phyloP scores from a whole-genome alignment of 2,113 vertebrate species.

The Catharus minimus region DNA sequence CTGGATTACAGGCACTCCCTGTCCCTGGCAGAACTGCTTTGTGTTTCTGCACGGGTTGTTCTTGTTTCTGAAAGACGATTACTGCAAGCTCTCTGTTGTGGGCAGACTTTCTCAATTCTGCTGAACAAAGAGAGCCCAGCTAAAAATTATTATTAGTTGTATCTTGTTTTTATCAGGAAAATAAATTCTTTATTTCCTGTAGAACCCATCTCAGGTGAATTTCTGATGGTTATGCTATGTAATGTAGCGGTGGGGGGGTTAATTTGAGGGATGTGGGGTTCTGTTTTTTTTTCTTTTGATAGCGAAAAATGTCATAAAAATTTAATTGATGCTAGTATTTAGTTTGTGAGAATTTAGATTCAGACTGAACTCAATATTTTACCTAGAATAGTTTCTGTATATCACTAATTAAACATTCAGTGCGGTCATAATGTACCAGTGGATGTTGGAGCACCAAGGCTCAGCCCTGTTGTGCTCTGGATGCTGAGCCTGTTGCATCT shows the following conservation, averaged over 20 bases:
- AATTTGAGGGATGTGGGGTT: neutral
- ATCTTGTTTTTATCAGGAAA: slow-evolving; percentile 28
- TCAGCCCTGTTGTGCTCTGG: neutral
- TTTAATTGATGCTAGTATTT: neutral
- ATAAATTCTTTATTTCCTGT: slow-evolving; percentile 28
- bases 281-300: neutral
- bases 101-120: slow-evolving; percentile 37
- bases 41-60: slow-evolving; percentile 57
- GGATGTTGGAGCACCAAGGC: neutral
- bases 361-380: neutral
- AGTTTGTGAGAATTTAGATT: neutral
- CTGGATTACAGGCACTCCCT: slow-evolving; percentile 72
- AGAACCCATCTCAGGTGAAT: slow-evolving; percentile 27
- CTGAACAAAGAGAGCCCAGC: slow-evolving; percentile 37
- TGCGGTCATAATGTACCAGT: neutral
- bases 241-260: neutral
- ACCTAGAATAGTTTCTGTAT: neutral
- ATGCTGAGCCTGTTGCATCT: neutral
- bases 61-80: slow-evolving; percentile 39
- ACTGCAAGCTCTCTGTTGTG: slow-evolving; percentile 12
- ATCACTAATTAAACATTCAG: neutral
- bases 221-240: neutral
- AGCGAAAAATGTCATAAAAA: neutral
- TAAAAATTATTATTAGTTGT: slow-evolving; percentile 42
- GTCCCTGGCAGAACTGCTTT: slow-evolving; percentile 70